Conservation (phyloP, 2,113 vertebrate genomes). For the Ceyx cyanopectus region DNA sequence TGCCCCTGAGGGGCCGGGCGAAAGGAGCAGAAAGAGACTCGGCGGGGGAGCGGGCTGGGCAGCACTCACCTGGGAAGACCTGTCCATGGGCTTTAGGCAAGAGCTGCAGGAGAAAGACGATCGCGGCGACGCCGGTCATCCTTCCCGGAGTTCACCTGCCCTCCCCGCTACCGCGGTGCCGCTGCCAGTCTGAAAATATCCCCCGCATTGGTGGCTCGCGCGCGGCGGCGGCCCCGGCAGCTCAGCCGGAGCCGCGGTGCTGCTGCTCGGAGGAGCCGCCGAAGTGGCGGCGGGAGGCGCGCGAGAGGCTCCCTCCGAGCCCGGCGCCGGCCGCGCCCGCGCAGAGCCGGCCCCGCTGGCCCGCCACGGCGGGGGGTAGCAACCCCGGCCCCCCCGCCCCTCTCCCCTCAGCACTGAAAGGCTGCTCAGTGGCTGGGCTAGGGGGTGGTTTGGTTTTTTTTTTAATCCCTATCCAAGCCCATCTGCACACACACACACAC, state of each 20-base stretch:
- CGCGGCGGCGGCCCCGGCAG: constrained; percentile 39
- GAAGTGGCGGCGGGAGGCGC: constrained; percentile 29
- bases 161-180: constrained; percentile 60
- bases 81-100: constrained; percentile 75
- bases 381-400: background rate
- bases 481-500: background rate
- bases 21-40: background rate
- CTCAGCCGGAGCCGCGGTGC: constrained; percentile 40
- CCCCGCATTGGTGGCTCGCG: constrained; percentile 66
- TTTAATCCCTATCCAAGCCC: background rate
- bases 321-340: constrained; percentile 71
- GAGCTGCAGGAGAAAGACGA: constrained; percentile 74
- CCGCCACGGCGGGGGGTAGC: background rate
- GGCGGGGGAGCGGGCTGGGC: background rate
- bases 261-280: constrained; percentile 61
- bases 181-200: constrained; percentile 21
- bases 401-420: no score
- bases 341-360: background rate
- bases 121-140: constrained; percentile 76
- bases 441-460: background rate
- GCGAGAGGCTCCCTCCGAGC: constrained; percentile 75
- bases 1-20: background rate
- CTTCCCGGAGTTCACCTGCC: constrained; percentile 75
- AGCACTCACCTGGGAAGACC: constrained; percentile 82
- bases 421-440: background rate